Base-by-base conservation (phyloP, 2,888 invertebrate species). In the Phymatocera aterrima region DNA sequence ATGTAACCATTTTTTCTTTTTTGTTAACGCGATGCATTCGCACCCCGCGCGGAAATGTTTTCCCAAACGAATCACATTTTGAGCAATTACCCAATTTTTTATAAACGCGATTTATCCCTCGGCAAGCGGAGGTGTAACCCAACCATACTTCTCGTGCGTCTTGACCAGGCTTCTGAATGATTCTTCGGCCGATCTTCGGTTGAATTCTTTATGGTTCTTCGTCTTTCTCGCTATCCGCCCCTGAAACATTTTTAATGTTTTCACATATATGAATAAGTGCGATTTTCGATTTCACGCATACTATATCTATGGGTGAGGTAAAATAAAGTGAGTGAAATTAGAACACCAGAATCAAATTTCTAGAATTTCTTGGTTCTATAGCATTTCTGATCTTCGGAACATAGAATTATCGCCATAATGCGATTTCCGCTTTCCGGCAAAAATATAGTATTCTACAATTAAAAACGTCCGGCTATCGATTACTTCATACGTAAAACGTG, bases 61-160 rank as follows among this genome's bases (percentile, higher is more conserved):
- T 46, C 28, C 12, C 68, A 46, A 12, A 43, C 40, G 68, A 46
- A 46, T 68, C 46, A 60, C 60, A 24, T 21, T 34, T 72, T 72
- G 51, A 72, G 72, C 72, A 72, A 51, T 51, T 40, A 5, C 57
- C 21, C 28, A 34, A 1, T 4, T 57, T 21, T 57, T 3, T n/a
- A 8, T 2, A 40, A 81, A n/a, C n/a, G n/a, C n/a, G n/a, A n/a
- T n/a, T 94, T 95, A 97, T 88, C 97, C 97, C 90, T 97, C 97
- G 64, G 96, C 94, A 81, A 97, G 92, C 18, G 96, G 94, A 34
- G 97, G 97, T 34, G 97, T 97, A 70, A 97, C 97, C 97, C 97
- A 97, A 77, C 97, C 97, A 88, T 97, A 97, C 88, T 97, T 97
- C 88, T 97, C 97, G 88, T 97, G 97, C 8, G 97, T 97, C 91